Evolutionary conservation across 1,140 invertebrate genomes (phyloP), one percentile per base, ranked within the genome.

Genomic region (Leptinotarsa defecta): DNA sequence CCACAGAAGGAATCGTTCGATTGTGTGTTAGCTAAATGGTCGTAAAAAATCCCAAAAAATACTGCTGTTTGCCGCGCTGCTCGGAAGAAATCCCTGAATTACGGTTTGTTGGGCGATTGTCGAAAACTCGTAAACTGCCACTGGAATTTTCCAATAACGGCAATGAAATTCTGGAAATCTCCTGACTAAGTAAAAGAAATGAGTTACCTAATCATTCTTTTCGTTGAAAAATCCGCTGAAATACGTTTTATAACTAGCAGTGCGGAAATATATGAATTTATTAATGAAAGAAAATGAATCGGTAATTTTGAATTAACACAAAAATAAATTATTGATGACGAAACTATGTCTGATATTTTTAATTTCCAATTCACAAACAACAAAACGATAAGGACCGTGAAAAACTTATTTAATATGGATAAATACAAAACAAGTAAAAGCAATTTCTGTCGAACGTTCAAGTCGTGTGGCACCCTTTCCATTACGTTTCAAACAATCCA

Each of bases 11-110:
- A 57, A 19, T 57, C 52, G 52, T 57, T 57, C 52, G n/a, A 19
- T 57, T 57, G 52, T 57, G 4, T 57, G 52, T 57, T 57, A 15
- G 52, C 52, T 57, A 57, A 57, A 57, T 19, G 52, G 52, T 57
- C 52, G 52, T 57, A 57, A 57, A 57, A 57, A 57, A 57, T 57
- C 15, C 52, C 52, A 57, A 19, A 57, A 57, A 57, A 57, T 57
- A 57, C 52, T 57, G 52, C 52, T n/a, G 17, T 57, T 57, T 19
- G 17, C 17, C 52, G 52, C 52, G 52, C 52, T 19, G 17, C 4
- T 57, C 52, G 17, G 17, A 57, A 57, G 52, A 57, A 57, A 57
- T 57, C n/a, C 52, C 52, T 57, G n/a, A 57, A 57, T 57, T 57
- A 57, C 52, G 52, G n/a, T 8, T 57, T 57, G 52, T 57, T 57